These are phyloP conservation scores for Gulo gulo DNA, from an alignment of 2,113 vertebrate genomes.

Conservation along the genomic window DNA sequence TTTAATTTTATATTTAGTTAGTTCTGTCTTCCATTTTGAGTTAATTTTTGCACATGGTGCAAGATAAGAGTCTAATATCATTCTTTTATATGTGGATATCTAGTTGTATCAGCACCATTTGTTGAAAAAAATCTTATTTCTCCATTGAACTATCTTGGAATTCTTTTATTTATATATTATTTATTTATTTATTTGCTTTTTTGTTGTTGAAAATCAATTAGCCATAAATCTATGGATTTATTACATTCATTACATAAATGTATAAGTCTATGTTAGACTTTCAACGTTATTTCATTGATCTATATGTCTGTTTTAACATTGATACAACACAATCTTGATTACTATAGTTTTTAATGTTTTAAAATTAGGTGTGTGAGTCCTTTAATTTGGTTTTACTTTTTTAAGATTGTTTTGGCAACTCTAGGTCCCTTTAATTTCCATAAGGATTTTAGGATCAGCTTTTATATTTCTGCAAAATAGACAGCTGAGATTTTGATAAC, in stretches of 20 bases:
- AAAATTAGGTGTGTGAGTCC: not conserved
- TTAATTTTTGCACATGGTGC: not conserved
- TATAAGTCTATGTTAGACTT: not conserved
- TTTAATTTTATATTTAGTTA: not conserved
- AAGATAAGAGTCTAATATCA: not conserved
- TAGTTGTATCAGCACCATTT: not conserved
- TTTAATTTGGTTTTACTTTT: not conserved
- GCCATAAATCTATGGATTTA: not conserved
- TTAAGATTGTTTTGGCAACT: not conserved
- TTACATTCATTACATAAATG: not conserved
- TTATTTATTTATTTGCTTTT: too few species aligned
- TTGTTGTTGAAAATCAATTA: not conserved
- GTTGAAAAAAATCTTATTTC: not conserved
- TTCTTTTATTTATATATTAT: not conserved
- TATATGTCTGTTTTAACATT: not conserved
- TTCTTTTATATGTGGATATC: not conserved
- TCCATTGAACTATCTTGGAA: not conserved
- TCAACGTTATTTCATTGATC: not conserved
- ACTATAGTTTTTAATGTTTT: not conserved
- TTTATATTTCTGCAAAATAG: not conserved
- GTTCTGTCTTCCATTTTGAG: not conserved
- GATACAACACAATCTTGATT: not conserved
- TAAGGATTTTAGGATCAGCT: not conserved
- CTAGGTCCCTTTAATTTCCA: not conserved
- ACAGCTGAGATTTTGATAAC: not conserved